These are phyloP conservation scores for Dendrocopos noguchii DNA, from an alignment of 2,113 vertebrate species.

Conservation along the genomic window DNA sequence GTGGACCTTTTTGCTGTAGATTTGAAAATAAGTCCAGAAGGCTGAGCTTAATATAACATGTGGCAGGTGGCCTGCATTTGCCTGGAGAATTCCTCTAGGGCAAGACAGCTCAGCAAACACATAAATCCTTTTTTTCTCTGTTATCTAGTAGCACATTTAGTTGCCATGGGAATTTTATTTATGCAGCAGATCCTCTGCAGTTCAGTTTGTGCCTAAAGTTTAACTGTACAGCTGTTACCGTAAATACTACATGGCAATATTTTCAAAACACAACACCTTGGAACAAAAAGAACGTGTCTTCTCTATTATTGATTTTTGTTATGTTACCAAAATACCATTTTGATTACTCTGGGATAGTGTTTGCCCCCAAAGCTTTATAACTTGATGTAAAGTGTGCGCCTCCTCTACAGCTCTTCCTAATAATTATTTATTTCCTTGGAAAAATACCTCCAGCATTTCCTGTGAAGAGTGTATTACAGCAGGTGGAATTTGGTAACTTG, in stretches of 20 bases:
- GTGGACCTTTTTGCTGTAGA: conserved; percentile 75
- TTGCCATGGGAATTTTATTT: conserved; percentile 92
- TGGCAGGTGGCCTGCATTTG: conserved; percentile 89
- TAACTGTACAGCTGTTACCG: conserved; percentile 82
- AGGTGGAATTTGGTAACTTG: neutral
- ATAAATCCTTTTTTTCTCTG: conserved; percentile 88
- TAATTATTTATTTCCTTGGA: conserved; percentile 30
- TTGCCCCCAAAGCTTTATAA: conserved; percentile 47
- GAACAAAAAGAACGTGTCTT: conserved; percentile 75
- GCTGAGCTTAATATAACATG: conserved; percentile 87
- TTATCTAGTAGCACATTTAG: conserved; percentile 88
- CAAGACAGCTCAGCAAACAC: conserved; percentile 90
- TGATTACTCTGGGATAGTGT: conserved; percentile 36
- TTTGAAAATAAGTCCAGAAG: conserved; percentile 83
- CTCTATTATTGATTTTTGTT: conserved; percentile 71
- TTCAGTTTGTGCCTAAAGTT: conserved; percentile 87
- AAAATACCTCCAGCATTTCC: conserved; percentile 16
- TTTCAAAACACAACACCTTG: conserved; percentile 78
- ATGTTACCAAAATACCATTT: conserved; percentile 67
- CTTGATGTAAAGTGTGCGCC: conserved; percentile 15
- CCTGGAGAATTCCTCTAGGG: conserved; percentile 90
- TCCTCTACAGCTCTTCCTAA: conserved; percentile 7
- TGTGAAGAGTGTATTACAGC: neutral
- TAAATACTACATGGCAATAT: conserved; percentile 82
- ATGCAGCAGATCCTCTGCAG: conserved; percentile 84